Conservation (phyloP, 2,888 invertebrate genomes). For the Drymonia ruficornis region DNA sequence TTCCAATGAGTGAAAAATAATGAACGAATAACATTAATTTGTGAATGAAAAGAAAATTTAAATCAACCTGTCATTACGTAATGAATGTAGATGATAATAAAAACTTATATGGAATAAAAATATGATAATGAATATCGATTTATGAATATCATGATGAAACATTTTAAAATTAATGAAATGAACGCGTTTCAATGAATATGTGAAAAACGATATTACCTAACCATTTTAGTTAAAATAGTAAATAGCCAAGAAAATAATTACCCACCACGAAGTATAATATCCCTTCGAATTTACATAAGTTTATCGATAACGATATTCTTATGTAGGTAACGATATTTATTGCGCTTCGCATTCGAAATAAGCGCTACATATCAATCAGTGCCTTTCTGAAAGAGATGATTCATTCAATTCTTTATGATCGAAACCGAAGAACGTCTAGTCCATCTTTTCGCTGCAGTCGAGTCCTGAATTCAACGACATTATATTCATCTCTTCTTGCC, state of each 20-base stretch:
- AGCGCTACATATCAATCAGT: slow-evolving; percentile 26
- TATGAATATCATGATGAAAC: slow-evolving; percentile 18
- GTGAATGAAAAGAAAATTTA: slow-evolving; percentile 21
- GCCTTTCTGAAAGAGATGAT: slow-evolving; percentile 45
- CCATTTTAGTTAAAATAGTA: slow-evolving; percentile 26
- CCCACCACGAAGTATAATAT: slow-evolving; percentile 20
- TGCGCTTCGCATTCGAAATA: slow-evolving; percentile 20
- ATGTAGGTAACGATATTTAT: slow-evolving; percentile 25
- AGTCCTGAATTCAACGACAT: slow-evolving; percentile 49
- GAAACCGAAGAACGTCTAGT: slow-evolving; percentile 47
- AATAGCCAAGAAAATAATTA: slow-evolving; percentile 21
- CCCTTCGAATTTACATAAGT: slow-evolving; percentile 18
- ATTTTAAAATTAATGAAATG: slow-evolving; percentile 15
- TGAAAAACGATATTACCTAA: slow-evolving; percentile 38
- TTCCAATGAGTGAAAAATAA: slow-evolving; percentile 41
- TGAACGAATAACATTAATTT: slow-evolving; percentile 22
- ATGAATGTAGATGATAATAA: slow-evolving; percentile 12
- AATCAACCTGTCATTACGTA: slow-evolving; percentile 13
- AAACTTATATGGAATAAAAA: slow-evolving; percentile 20
- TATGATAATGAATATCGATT: slow-evolving; percentile 12
- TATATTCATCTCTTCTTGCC: slow-evolving; percentile 78
- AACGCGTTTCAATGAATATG: slow-evolving; percentile 31
- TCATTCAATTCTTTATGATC: slow-evolving; percentile 42
- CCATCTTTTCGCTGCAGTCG: slow-evolving; percentile 55
- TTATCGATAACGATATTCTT: slow-evolving; percentile 25